Evolutionary conservation across 1,140 invertebrate species (phyloP).

Genomic region (Cyclina sinensis): DNA sequence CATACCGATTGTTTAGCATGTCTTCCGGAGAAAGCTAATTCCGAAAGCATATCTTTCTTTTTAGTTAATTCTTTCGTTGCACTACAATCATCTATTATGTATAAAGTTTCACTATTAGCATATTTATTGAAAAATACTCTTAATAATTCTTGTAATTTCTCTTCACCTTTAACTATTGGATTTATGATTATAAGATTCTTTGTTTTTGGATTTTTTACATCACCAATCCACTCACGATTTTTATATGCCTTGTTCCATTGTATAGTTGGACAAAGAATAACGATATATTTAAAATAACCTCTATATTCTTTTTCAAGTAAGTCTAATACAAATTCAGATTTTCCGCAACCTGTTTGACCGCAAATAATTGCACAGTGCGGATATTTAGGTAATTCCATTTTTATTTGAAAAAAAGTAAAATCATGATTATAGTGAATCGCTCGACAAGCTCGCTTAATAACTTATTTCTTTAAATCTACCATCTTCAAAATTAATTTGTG

Average conservation of each 20-base stretch:
- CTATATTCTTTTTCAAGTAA: too few relatives aligned
- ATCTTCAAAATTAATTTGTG: slow-evolving; percentile 32
- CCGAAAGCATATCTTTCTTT: slow-evolving; percentile 61
- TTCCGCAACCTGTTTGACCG: background rate
- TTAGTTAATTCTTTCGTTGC: slow-evolving; percentile 63
- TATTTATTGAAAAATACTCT: slow-evolving; percentile 47
- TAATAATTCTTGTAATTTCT: slow-evolving; percentile 51
- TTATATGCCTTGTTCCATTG: too few relatives aligned
- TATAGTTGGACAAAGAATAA: too few relatives aligned
- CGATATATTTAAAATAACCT: too few relatives aligned
- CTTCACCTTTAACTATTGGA: background rate
- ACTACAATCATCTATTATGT: slow-evolving; percentile 54
- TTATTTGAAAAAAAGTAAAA: too few relatives aligned
- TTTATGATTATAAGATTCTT: too few relatives aligned
- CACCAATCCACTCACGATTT: too few relatives aligned
- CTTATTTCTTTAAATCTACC: background rate
- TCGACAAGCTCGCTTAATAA: background rate
- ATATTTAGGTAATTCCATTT: slow-evolving; percentile 6
- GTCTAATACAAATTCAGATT: too few relatives aligned
- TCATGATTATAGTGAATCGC: too few relatives aligned
- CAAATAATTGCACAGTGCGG: background rate
- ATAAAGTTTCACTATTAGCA: slow-evolving; percentile 50
- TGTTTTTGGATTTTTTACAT: too few relatives aligned
- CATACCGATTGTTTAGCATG: slow-evolving; percentile 54
- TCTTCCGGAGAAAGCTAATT: slow-evolving; percentile 53